Evolutionary conservation across 2,888 invertebrate genomes (phyloP).

Genomic region (Zootermopsis nevadensis): DNA sequence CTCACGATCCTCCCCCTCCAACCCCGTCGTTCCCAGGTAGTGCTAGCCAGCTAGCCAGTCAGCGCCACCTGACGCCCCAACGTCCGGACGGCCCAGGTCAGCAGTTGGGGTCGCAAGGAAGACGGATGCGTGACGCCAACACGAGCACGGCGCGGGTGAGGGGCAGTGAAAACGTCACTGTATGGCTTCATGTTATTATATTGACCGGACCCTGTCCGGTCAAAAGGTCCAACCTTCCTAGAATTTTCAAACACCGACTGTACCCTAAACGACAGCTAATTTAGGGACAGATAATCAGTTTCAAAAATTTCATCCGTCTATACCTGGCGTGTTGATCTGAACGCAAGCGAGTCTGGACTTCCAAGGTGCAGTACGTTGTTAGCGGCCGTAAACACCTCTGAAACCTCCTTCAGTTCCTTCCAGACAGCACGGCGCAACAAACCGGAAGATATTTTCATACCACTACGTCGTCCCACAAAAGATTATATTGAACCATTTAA

Average conservation of each 20-base stretch:
- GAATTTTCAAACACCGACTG: neutral
- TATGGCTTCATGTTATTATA: slow-evolving; percentile 5
- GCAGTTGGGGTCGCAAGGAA: slow-evolving; percentile 3
- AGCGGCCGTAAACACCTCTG: too few species aligned
- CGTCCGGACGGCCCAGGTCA: slow-evolving; percentile 29
- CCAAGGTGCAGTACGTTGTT: too few species aligned
- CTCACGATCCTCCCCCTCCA: neutral
- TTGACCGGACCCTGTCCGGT: neutral
- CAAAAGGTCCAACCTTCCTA: neutral
- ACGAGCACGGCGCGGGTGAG: neutral
- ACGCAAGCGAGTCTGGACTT: too few species aligned
- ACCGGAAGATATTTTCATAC: too few species aligned
- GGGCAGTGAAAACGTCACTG: neutral
- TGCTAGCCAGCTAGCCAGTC: slow-evolving; percentile 27
- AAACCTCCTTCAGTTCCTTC: too few species aligned
- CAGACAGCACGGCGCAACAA: too few species aligned
- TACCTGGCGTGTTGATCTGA: too few species aligned
- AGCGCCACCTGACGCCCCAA: slow-evolving; percentile 23
- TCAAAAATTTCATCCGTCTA: too few species aligned
- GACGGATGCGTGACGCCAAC: slow-evolving; percentile 24
- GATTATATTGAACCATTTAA: too few species aligned
- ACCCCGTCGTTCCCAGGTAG: neutral
- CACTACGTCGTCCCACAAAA: too few species aligned
- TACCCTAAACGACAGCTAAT: too few species aligned
- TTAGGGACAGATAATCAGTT: too few species aligned